These are phyloP conservation scores for Harmothoe impar DNA, from an alignment of 2,888 invertebrate genomes.

Conservation along the genomic window DNA sequence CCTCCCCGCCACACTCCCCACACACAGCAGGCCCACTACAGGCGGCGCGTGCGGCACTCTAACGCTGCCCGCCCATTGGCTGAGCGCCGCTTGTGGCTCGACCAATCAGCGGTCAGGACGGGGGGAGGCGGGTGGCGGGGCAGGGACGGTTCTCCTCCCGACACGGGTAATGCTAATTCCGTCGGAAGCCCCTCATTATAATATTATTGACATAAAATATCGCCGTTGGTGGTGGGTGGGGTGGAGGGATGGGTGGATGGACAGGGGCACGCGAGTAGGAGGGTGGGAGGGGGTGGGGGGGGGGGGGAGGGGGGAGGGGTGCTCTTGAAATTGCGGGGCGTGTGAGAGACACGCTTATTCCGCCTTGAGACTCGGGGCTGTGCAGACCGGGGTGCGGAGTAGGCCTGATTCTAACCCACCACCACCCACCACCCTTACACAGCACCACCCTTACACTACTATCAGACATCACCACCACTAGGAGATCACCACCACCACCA, in stretches of 20 bases:
- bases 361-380: neutral
- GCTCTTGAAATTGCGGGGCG: neutral
- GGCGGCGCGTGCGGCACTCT: slow-evolving; percentile 16
- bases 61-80: neutral
- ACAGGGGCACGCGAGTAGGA: neutral
- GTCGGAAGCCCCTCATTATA: slow-evolving; percentile 41
- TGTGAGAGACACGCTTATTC: slow-evolving; percentile 5
- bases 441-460: neutral
- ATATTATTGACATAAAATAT: slow-evolving; percentile 62
- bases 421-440: neutral
- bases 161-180: slow-evolving; percentile 58
- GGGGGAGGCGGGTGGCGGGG: neutral
- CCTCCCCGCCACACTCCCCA: neutral
- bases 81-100: neutral
- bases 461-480: neutral
- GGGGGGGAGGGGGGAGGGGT: neutral
- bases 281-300: slow-evolving; percentile 15
- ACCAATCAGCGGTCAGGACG: slow-evolving; percentile 31
- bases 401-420: neutral
- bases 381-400: neutral
- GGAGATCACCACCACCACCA: too few relatives aligned
- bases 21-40: neutral
- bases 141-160: neutral
- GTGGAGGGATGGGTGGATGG: neutral
- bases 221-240: neutral